phyloP scores from a whole-genome alignment of 2,113 vertebrate species.

The Xenus cinereus region DNA sequence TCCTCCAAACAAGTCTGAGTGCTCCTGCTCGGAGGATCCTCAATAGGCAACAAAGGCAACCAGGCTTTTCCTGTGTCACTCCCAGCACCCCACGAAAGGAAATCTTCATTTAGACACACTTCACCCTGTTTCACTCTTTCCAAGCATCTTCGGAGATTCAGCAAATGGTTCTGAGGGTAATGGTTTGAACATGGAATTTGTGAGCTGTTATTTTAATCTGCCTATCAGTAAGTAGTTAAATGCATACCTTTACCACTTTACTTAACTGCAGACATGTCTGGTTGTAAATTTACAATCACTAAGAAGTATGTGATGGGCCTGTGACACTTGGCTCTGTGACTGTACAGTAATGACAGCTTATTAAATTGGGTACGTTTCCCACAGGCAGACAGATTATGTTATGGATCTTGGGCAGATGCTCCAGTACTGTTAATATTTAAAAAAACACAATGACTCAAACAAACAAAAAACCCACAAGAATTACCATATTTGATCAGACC shows the following conservation, averaged over 20 bases:
- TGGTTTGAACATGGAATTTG: background rate
- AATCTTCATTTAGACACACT: constrained; percentile 86
- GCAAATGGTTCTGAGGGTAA: background rate
- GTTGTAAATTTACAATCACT: background rate
- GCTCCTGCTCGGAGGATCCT: constrained; percentile 75
- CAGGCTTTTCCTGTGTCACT: constrained; percentile 79
- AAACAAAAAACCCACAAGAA: background rate
- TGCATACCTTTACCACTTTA: background rate
- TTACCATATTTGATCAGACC: background rate
- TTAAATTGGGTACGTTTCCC: background rate
- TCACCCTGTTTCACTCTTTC: background rate
- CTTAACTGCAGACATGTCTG: background rate
- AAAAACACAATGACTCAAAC: background rate
- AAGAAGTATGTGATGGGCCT: background rate
- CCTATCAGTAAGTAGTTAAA: background rate
- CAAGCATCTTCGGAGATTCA: background rate
- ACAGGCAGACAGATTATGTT: background rate
- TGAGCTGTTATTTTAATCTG: background rate
- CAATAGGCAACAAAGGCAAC: constrained; percentile 82
- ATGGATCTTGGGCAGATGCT: background rate
- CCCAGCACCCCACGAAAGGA: constrained; percentile 69
- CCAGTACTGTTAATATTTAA: background rate
- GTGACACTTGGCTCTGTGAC: background rate
- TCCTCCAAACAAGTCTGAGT: constrained; percentile 74
- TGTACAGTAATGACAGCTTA: background rate